Evolutionary conservation across 2,797 vertebrate genomes (phyloP).

Genomic region (Neomorphus geoffroyi): DNA sequence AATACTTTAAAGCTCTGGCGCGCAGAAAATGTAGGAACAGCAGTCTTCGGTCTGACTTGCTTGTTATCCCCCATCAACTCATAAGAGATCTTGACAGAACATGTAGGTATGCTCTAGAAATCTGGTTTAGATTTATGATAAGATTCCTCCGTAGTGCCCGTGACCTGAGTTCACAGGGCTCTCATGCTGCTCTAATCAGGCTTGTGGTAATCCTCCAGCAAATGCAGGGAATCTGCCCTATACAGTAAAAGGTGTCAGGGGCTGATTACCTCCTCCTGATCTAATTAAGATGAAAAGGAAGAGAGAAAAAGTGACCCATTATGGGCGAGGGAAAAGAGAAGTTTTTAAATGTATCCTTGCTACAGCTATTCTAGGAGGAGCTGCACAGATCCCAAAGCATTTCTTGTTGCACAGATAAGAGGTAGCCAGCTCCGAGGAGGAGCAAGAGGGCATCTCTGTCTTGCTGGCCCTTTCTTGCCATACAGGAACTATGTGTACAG

Average conservation of each 20-base stretch:
- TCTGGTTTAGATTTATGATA: neutral
- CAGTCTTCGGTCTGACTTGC: neutral
- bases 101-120: neutral
- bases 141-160: neutral
- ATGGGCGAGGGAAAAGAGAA: neutral
- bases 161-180: fast-evolving
- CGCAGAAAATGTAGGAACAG: neutral
- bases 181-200: neutral
- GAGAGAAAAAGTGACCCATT: neutral
- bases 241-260: neutral
- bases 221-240: neutral
- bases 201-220: neutral
- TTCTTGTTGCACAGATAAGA: neutral
- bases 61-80: neutral
- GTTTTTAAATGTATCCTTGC: neutral
- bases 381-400: neutral
- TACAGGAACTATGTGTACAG: fast-evolving
- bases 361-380: neutral
- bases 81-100: neutral
- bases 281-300: neutral
- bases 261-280: neutral
- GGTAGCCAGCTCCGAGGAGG: neutral
- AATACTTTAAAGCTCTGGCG: neutral
- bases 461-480: neutral
- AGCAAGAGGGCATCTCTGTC: neutral